Conservation (phyloP, 2,888 invertebrate genomes). For the Ectobius pallidus region DNA sequence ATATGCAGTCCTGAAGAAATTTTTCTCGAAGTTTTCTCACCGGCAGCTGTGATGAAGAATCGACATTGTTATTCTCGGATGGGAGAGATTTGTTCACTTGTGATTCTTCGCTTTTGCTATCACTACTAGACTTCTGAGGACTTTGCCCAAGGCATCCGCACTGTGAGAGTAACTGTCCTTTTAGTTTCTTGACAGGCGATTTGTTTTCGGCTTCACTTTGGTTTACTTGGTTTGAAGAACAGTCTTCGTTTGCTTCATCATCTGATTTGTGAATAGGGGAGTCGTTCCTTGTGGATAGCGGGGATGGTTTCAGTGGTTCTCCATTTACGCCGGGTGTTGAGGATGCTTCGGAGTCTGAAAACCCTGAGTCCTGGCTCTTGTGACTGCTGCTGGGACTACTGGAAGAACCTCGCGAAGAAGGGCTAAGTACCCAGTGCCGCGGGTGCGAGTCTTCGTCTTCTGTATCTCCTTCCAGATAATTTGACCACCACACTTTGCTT, state of each 20-base stretch:
- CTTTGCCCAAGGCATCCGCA: not conserved
- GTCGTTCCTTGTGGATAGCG: not conserved
- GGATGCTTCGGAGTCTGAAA: slow-evolving; percentile 71
- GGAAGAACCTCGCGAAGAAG: slow-evolving; percentile 49
- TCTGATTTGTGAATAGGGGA: not conserved
- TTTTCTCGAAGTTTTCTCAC: slow-evolving; percentile 5
- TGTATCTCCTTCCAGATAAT: slow-evolving; percentile 49
- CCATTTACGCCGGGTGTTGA: not conserved
- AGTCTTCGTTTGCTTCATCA: not conserved
- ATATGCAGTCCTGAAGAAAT: not conserved
- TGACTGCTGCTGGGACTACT: slow-evolving; percentile 64
- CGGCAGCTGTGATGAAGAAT: not conserved
- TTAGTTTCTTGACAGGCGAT: not conserved
- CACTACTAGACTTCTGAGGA: not conserved
- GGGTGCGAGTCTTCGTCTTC: slow-evolving; percentile 47
- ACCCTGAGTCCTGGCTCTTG: slow-evolving; percentile 80
- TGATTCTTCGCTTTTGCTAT: not conserved
- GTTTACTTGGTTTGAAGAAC: not conserved
- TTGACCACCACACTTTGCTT: slow-evolving; percentile 73
- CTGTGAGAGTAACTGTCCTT: not conserved
- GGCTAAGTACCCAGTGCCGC: slow-evolving; percentile 53
- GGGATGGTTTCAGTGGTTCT: not conserved
- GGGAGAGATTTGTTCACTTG: not conserved
- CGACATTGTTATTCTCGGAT: not conserved
- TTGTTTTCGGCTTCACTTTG: not conserved